Conservation (phyloP, 1,140 invertebrate species). For the Euwallacea fornicatus region DNA sequence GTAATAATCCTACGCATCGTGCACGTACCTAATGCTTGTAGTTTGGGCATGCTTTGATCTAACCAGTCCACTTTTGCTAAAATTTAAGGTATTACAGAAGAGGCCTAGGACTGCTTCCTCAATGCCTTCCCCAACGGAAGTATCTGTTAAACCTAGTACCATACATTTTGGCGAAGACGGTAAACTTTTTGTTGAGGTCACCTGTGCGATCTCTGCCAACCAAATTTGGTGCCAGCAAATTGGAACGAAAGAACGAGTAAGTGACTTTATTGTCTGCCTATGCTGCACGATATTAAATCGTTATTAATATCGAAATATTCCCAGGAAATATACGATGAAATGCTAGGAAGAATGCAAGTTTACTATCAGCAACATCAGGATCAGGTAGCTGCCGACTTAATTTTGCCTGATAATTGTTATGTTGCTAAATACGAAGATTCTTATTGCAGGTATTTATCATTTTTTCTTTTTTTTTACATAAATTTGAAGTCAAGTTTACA, state of each 20-base stretch:
- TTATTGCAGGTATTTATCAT: conserved; percentile 52
- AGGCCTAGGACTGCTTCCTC: conserved; percentile 16
- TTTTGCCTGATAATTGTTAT: conserved; percentile 57
- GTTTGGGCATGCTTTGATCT: conserved; percentile 36
- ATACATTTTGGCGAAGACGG: conserved; percentile 45
- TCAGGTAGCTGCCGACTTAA: conserved; percentile 13
- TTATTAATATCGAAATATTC: too few species aligned
- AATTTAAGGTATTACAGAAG: conserved; percentile 51
- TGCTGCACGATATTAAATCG: background rate
- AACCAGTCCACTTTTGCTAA: conserved; percentile 38
- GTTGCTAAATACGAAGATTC: conserved; percentile 60
- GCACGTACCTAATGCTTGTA: conserved; percentile 21
- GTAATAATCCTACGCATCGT: too few species aligned
- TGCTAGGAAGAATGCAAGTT: conserved; percentile 59
- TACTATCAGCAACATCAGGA: conserved; percentile 54
- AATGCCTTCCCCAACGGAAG: conserved; percentile 31
- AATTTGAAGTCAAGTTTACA: conserved; percentile 44
- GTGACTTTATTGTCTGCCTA: conserved; percentile 24
- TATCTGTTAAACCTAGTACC: conserved; percentile 49
- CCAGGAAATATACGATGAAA: conserved; percentile 58
- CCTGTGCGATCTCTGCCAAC: conserved; percentile 46
- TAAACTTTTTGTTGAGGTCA: conserved; percentile 44
- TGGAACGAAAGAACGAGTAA: conserved; percentile 46
- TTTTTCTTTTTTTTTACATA: background rate
- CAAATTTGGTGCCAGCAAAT: conserved; percentile 52